Evolutionary conservation across 2,888 invertebrate genomes (phyloP).

Genomic region (Plagodis pulveraria): DNA sequence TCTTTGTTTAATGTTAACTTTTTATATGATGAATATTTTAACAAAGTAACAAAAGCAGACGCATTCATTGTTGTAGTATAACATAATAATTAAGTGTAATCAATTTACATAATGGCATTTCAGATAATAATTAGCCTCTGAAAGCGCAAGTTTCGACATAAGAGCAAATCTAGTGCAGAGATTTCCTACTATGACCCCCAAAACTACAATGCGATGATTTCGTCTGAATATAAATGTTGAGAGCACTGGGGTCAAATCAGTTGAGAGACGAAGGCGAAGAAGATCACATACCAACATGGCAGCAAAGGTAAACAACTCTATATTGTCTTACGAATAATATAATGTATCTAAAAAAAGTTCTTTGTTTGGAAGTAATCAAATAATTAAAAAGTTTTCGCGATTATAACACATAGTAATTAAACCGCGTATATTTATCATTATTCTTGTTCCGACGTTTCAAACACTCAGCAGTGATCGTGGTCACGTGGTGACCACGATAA

Average conservation of each 20-base stretch:
- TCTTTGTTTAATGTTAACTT: background rate
- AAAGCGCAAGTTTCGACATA: constrained; percentile 53
- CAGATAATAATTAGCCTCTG: constrained; percentile 60
- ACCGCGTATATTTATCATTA: too few relatives aligned
- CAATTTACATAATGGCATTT: constrained; percentile 57
- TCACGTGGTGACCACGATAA: too few relatives aligned
- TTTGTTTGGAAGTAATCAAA: background rate
- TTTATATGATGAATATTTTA: constrained; percentile 2
- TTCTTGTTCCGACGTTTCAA: too few relatives aligned
- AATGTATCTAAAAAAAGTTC: background rate
- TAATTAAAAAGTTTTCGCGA: too few relatives aligned
- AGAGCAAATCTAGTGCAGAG: constrained; percentile 50
- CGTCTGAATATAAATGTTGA: constrained; percentile 66
- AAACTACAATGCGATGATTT: constrained; percentile 54
- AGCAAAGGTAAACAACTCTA: constrained; percentile 56
- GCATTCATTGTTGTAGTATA: constrained; percentile 49
- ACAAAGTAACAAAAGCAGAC: constrained; percentile 23
- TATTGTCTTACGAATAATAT: background rate
- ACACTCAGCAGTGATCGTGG: too few relatives aligned
- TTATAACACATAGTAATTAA: too few relatives aligned
- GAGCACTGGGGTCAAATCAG: constrained; percentile 53
- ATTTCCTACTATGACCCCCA: constrained; percentile 66
- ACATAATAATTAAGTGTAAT: constrained; percentile 50
- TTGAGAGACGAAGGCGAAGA: constrained; percentile 52
- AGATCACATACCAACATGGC: constrained; percentile 56